Conservation (phyloP, 1,140 invertebrate species). For the Asbolus verrucosus region DNA sequence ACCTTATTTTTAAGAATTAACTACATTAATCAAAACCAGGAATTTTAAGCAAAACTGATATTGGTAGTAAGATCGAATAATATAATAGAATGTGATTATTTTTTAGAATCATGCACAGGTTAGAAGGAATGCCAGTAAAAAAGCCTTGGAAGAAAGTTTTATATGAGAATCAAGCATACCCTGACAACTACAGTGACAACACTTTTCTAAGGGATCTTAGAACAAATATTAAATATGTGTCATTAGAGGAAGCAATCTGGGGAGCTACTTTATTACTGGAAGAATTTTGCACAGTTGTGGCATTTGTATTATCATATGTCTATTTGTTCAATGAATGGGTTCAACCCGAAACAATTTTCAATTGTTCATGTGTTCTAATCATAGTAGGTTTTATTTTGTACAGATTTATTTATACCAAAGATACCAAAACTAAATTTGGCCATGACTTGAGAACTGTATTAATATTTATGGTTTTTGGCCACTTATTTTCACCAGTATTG, state of each 20-base stretch:
- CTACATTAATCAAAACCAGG: too few species aligned
- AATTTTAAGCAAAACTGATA: background rate
- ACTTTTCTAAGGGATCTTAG: constrained; percentile 86
- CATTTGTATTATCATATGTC: constrained; percentile 82
- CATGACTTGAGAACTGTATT: constrained; percentile 71
- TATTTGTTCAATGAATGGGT: constrained; percentile 78
- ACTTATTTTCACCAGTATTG: constrained; percentile 89
- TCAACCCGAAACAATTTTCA: constrained; percentile 72
- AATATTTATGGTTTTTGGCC: constrained; percentile 86
- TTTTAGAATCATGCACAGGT: too few species aligned
- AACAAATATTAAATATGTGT: constrained; percentile 81
- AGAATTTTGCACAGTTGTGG: constrained; percentile 79
- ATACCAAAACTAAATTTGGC: constrained; percentile 51
- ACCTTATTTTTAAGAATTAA: too few species aligned
- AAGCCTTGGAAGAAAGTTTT: constrained; percentile 86
- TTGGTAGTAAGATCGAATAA: too few species aligned
- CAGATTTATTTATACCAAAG: constrained; percentile 58
- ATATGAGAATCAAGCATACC: constrained; percentile 86
- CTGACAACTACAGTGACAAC: constrained; percentile 92
- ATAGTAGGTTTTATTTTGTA: constrained; percentile 71
- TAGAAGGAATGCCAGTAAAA: constrained; percentile 1
- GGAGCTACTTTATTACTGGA: constrained; percentile 80
- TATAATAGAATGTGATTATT: too few species aligned
- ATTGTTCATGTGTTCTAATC: constrained; percentile 68
- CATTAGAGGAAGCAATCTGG: constrained; percentile 75